phyloP scores from a whole-genome alignment of 2,888 invertebrate genomes.

The Andricus quercusramuli region DNA sequence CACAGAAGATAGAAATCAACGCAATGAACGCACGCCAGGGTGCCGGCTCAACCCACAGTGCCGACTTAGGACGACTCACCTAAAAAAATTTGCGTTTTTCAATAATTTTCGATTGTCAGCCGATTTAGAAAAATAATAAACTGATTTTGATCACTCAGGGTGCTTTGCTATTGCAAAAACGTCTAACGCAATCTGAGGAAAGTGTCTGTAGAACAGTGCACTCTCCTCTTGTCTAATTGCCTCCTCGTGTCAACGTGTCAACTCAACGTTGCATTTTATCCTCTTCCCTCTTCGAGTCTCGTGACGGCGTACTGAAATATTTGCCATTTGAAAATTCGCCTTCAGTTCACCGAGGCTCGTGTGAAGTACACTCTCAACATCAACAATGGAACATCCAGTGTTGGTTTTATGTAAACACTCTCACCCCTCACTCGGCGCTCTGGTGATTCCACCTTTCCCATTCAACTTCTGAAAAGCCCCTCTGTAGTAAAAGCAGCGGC shows the following conservation, averaged over 20 bases:
- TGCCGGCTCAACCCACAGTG: too few species aligned
- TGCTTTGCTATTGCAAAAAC: too few species aligned
- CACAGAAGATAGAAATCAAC: too few species aligned
- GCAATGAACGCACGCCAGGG: too few species aligned
- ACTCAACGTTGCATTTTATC: conserved; percentile 1
- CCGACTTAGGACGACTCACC: too few species aligned
- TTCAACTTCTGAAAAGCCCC: conserved; percentile 61
- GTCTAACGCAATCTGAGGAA: not conserved
- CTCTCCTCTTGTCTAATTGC: not conserved
- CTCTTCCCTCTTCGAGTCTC: not conserved
- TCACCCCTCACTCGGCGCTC: conserved; percentile 37
- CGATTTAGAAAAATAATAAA: not conserved
- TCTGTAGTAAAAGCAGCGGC: conserved; percentile 53
- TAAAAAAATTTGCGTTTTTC: too few species aligned
- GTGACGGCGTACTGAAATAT: conserved; percentile 28
- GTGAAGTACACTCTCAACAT: conserved; percentile 47
- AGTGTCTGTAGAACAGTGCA: not conserved
- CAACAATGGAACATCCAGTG: conserved; percentile 61
- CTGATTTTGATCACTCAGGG: too few species aligned
- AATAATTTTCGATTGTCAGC: too few species aligned
- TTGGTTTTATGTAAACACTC: conserved; percentile 62
- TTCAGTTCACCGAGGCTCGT: conserved; percentile 24
- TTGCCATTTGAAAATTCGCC: conserved; percentile 31
- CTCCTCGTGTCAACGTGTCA: not conserved
- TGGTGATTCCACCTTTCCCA: conserved; percentile 51